These are phyloP conservation scores for Betta splendens DNA, from an alignment of 2,797 vertebrate genomes.

Conservation along the genomic window DNA sequence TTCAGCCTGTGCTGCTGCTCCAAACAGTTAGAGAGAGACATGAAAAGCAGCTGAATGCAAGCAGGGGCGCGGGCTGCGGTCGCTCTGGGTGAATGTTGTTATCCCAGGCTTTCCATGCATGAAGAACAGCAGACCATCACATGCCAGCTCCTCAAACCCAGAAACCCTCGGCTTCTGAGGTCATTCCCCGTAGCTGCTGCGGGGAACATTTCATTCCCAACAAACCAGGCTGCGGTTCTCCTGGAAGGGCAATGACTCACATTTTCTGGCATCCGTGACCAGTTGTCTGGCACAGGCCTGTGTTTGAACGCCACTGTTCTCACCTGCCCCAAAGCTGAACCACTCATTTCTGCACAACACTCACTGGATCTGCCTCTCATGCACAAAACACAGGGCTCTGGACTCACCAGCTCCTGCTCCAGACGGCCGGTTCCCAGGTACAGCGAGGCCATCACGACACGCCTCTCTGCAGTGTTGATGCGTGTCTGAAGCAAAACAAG, in stretches of 20 bases:
- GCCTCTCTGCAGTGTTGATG: constrained; percentile 86
- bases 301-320: constrained; percentile 46
- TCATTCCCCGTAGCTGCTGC: constrained; percentile 55
- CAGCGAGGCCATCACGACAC: constrained; percentile 94
- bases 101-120: constrained; percentile 66
- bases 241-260: constrained; percentile 60
- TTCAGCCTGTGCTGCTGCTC: constrained; percentile 28
- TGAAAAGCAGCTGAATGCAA: constrained; percentile 62
- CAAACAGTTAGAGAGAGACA: constrained; percentile 22
- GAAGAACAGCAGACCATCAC: constrained; percentile 55
- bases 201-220: constrained; percentile 40
- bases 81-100: constrained; percentile 65
- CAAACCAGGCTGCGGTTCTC: constrained; percentile 44
- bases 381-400: not conserved
- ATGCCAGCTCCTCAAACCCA: constrained; percentile 64
- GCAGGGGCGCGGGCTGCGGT: constrained; percentile 69
- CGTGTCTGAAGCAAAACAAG: constrained; percentile 77
- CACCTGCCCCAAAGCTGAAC: constrained; percentile 52
- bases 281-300: constrained; percentile 29
- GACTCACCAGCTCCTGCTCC: constrained; percentile 93
- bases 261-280: constrained; percentile 63
- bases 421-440: constrained; percentile 93
- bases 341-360: constrained; percentile 1
- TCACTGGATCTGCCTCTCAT: not conserved
- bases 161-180: constrained; percentile 59